phyloP scores from a whole-genome alignment of 2,113 vertebrate genomes.

The Leucosticte australis region DNA sequence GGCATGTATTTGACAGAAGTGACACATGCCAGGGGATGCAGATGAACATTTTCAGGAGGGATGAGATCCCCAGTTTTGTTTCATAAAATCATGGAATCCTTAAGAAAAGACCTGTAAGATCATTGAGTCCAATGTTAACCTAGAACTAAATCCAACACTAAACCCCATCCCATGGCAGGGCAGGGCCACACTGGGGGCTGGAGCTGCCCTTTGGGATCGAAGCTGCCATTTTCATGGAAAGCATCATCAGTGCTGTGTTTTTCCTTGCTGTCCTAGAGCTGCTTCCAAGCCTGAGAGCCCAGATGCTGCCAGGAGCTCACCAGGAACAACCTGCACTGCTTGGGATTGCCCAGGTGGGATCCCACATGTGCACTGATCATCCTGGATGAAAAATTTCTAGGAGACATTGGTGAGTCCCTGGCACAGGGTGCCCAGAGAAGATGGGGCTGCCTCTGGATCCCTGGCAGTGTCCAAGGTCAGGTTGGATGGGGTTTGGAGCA shows the following conservation, averaged over 20 bases:
- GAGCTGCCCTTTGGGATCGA: background rate
- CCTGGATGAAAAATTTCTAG: background rate
- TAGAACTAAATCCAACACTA: background rate
- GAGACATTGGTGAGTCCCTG: background rate
- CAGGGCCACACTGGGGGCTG: background rate
- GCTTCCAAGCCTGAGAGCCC: background rate
- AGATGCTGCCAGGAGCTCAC: fast-evolving
- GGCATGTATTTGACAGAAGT: background rate
- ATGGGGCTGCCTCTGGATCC: background rate
- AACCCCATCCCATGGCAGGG: background rate
- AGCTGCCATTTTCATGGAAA: background rate
- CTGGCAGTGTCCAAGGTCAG: background rate
- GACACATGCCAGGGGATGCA: fast-evolving
- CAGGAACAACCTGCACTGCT: background rate
- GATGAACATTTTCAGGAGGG: background rate
- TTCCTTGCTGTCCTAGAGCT: background rate
- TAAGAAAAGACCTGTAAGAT: background rate
- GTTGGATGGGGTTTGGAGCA: fast-evolving
- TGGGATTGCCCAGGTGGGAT: background rate
- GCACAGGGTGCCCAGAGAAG: background rate
- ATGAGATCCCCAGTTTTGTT: background rate
- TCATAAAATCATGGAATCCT: background rate
- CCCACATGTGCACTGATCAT: fast-evolving
- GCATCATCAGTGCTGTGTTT: fast-evolving
- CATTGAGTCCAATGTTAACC: background rate